Percentiles rank a stretch among this genome's conserved stretches.
Evolutionary conservation across 2,888 invertebrate genomes (phyloP).

Genomic region (Caenorhabditis japonica): DNA sequence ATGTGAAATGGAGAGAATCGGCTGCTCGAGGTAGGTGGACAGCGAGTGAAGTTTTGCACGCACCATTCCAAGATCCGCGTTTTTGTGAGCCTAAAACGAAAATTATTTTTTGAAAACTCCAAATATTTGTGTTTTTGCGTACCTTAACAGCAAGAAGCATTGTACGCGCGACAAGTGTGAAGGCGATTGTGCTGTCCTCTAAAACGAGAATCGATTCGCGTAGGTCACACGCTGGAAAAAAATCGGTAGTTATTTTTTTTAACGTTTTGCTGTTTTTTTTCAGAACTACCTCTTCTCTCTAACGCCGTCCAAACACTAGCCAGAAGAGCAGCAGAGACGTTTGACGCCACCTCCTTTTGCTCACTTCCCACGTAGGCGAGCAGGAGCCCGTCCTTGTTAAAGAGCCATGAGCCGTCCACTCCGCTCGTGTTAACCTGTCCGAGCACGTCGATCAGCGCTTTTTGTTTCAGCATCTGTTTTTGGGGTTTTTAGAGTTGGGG

Average conservation of each 20-base stretch:
- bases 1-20: conserved; percentile 40
- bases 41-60: conserved; percentile 58
- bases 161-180: conserved; percentile 28
- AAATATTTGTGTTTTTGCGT: neutral
- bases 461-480: conserved; percentile 62
- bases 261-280: neutral
- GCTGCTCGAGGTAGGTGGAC: conserved; percentile 55
- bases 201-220: conserved; percentile 55
- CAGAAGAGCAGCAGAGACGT: conserved; percentile 60
- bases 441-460: conserved; percentile 63
- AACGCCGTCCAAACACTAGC: conserved; percentile 62
- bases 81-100: conserved; percentile 41
- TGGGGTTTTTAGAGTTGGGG: neutral
- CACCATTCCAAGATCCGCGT: conserved; percentile 58
- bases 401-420: conserved; percentile 59
- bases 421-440: conserved; percentile 65
- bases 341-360: conserved; percentile 51
- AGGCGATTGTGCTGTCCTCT: conserved; percentile 56
- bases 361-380: conserved; percentile 61
- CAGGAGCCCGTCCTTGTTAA: conserved; percentile 64
- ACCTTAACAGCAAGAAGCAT: conserved; percentile 48
- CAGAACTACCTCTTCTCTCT: conserved; percentile 54
- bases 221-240: conserved; percentile 45
- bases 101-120: neutral
- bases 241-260: neutral